phyloP scores from a whole-genome alignment of 2,113 vertebrate species.

The Ornithorhynchus anatinus region DNA sequence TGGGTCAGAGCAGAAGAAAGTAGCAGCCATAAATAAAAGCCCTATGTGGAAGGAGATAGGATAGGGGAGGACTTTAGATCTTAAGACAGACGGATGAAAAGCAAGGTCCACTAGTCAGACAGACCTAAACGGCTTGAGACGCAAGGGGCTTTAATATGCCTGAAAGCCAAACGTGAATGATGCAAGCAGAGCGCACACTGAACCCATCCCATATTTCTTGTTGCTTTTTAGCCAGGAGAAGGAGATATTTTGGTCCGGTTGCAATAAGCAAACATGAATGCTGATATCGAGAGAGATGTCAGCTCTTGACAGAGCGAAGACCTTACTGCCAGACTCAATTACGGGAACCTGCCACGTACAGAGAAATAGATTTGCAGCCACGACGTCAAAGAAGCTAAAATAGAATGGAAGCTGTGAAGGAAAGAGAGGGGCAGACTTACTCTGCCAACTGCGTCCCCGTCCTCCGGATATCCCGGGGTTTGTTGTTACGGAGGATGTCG shows the following conservation, averaged over 20 bases:
- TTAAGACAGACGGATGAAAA: too few relatives aligned
- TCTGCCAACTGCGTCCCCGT: background rate
- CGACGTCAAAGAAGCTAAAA: constrained; percentile 33
- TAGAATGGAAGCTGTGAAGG: background rate
- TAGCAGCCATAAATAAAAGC: constrained; percentile 26
- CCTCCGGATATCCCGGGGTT: constrained; percentile 30
- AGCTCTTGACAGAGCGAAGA: constrained; percentile 48
- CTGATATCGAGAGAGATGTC: background rate
- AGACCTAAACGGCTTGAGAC: constrained; percentile 44
- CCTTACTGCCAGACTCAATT: constrained; percentile 62
- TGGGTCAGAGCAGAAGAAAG: constrained; percentile 41
- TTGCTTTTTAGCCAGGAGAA: constrained; percentile 41
- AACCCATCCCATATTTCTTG: constrained; percentile 8
- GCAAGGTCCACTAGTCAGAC: too few relatives aligned
- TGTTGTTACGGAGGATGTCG: constrained; percentile 4
- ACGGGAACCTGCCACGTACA: constrained; percentile 15
- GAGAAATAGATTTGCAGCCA: constrained; percentile 37
- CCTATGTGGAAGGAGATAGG: constrained; percentile 32
- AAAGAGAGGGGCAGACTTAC: background rate
- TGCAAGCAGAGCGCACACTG: constrained; percentile 21
- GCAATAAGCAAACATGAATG: constrained; percentile 51
- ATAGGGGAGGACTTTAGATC: too few relatives aligned
- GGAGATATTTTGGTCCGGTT: constrained; percentile 41
- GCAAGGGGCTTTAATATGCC: constrained; percentile 57
- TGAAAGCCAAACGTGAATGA: constrained; percentile 45